Evolutionary conservation across 2,888 invertebrate species (phyloP), one percentile per base, ranked within the genome.

Genomic region (Phrixothrix hirtus): DNA sequence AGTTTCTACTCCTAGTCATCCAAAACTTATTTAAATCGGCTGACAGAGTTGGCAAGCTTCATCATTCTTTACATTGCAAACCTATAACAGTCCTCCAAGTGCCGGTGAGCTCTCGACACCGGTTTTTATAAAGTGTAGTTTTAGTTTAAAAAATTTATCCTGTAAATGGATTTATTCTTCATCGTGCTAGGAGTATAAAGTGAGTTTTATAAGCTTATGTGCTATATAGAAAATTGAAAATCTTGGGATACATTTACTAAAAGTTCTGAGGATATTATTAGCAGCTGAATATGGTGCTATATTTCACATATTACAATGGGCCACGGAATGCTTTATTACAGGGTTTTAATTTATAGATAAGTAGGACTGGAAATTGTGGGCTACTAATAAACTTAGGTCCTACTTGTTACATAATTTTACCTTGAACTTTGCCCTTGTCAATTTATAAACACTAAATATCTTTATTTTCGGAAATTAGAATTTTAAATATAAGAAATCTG

Each of bases 1-100:
- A 42, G 38, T 45, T 51, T 38, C 30, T 38, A 44, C 42, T 42
- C 25, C 15, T 41, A 52, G 14, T 47, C 49, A 49, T 55, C 49
- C 49, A 41, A 49, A 55, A 49, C 29, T 49, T 55, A 55, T 55
- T 55, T 55, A 49, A 49, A 44, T 36, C 35, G 54, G 31, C 54
- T 41, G 36, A 45, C 32, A 48, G 34, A 49, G 25, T 49, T 55
- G 53, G 54, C 54, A 48, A 35, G 42, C 38, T 14, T 36, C 42
- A 16, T 38, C 27, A 31, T 30, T 45, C 38, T 48, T 54, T 48
- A 41, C 54, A 55, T 55, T 49, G 38, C 32, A 44, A 43, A 54
- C 48, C 47, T 54, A 45, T 49, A 55, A 34, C 44, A 49, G 54
- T 49, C 38, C 49, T 49, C 48, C 30, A 49, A 49, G 49, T 41